A percentile compares a stretch with the other conserved stretches of the same genome.
Evolutionary conservation across 2,113 vertebrate genomes (phyloP).

Genomic region (Siniperca chuatsi): DNA sequence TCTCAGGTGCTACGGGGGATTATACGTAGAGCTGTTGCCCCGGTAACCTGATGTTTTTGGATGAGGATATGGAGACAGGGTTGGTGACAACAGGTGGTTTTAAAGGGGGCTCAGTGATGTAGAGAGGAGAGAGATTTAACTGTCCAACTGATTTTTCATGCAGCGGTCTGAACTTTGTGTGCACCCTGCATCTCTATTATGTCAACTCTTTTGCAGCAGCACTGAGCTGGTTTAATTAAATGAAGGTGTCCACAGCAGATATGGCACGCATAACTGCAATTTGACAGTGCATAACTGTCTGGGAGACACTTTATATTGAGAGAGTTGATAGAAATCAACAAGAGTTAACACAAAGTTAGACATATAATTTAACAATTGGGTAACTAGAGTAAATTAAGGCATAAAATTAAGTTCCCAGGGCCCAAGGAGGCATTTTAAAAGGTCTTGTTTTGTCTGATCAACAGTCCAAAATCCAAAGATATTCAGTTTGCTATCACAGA

Average conservation of each 20-base stretch:
- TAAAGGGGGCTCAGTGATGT: not conserved
- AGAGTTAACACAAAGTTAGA: not conserved
- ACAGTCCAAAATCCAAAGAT: too few relatives aligned
- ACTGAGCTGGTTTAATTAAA: not conserved
- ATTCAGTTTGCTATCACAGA: too few relatives aligned
- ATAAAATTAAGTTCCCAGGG: not conserved
- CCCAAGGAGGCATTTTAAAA: too few relatives aligned
- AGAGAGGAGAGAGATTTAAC: not conserved
- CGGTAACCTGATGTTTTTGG: conserved; percentile 27
- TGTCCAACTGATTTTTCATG: not conserved
- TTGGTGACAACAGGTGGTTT: conserved; percentile 15
- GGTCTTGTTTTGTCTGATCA: too few relatives aligned
- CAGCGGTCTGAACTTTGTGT: not conserved
- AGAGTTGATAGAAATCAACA: not conserved
- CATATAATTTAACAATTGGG: not conserved
- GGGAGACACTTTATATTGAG: not conserved
- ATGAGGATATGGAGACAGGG: not conserved
- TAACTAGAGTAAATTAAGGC: not conserved
- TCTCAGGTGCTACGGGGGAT: not conserved
- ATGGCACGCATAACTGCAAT: not conserved
- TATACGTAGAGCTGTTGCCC: not conserved
- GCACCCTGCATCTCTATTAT: not conserved
- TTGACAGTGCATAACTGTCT: not conserved
- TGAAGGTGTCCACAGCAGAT: not conserved
- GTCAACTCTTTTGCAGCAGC: not conserved